Evolutionary conservation across 2,797 vertebrate species (phyloP).

Genomic region (Enteromius viviparus): DNA sequence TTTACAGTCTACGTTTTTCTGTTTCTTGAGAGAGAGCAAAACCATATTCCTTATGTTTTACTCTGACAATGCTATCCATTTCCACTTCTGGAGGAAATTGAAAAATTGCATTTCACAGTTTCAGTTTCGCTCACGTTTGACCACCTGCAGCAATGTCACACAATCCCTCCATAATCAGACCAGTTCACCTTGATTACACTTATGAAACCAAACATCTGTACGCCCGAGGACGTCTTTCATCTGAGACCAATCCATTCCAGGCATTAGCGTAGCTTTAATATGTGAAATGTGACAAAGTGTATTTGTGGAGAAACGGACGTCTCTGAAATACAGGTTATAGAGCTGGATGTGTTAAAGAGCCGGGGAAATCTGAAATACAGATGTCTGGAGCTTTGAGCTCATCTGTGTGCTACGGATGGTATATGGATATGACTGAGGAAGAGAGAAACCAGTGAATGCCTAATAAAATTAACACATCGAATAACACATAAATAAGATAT

Average conservation of each 20-base stretch:
- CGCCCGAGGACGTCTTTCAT: conserved; percentile 49
- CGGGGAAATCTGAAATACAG: background rate
- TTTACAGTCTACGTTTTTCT: background rate
- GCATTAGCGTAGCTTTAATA: background rate
- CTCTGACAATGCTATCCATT: conserved; percentile 1
- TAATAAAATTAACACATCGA: background rate
- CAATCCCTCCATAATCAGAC: conserved; percentile 72
- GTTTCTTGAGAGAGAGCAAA: background rate
- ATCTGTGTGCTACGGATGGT: background rate
- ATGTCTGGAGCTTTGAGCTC: background rate
- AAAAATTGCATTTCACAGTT: conserved; percentile 81
- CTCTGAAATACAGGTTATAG: background rate
- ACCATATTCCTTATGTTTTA: background rate
- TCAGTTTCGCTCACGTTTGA: conserved; percentile 65
- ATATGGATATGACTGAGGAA: background rate
- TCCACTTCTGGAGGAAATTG: conserved; percentile 61
- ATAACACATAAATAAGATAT: too few relatives aligned
- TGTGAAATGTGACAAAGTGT: background rate
- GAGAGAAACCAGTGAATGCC: background rate
- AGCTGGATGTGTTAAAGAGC: background rate
- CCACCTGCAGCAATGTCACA: conserved; percentile 71
- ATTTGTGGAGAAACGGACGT: background rate
- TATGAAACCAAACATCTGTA: conserved; percentile 78
- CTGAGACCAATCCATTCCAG: background rate
- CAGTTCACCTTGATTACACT: conserved; percentile 71